These are phyloP conservation scores for Rhinopomastus cyanomelas DNA, from an alignment of 2,113 vertebrate genomes.

Conservation along the genomic window DNA sequence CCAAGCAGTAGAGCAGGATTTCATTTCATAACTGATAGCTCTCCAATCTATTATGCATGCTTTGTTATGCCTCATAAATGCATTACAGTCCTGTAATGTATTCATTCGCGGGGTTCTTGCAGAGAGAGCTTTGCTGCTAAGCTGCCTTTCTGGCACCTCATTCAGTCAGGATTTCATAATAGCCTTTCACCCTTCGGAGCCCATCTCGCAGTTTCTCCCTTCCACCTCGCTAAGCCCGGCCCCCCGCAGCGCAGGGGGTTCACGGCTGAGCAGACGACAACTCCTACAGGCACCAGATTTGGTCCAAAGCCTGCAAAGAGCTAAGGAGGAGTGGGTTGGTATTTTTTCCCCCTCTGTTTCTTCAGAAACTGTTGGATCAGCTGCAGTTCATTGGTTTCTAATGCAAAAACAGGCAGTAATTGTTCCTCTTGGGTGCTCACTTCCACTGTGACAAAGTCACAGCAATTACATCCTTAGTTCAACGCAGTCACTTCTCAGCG, in stretches of 20 bases:
- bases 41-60: slow-evolving; percentile 38
- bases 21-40: slow-evolving; percentile 39
- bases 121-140: neutral
- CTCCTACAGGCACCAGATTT: neutral
- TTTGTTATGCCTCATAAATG: slow-evolving; percentile 50
- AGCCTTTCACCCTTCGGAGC: neutral
- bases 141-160: slow-evolving; percentile 30
- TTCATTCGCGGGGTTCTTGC: slow-evolving; percentile 23
- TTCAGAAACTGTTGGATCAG: neutral
- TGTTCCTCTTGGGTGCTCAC: neutral
- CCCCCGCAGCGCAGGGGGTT: neutral
- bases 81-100: slow-evolving; percentile 31
- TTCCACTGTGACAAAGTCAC: neutral
- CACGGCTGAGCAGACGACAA: neutral
- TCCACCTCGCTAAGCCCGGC: neutral
- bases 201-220: neutral
- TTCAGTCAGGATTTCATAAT: neutral
- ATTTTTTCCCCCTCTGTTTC: neutral
- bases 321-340: neutral
- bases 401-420: neutral
- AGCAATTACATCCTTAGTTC: neutral
- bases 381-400: neutral
- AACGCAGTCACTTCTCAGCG: neutral
- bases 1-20: neutral
- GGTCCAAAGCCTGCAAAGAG: neutral